Base-by-base conservation (phyloP, 2,888 invertebrate genomes). In the Thera britannica region DNA sequence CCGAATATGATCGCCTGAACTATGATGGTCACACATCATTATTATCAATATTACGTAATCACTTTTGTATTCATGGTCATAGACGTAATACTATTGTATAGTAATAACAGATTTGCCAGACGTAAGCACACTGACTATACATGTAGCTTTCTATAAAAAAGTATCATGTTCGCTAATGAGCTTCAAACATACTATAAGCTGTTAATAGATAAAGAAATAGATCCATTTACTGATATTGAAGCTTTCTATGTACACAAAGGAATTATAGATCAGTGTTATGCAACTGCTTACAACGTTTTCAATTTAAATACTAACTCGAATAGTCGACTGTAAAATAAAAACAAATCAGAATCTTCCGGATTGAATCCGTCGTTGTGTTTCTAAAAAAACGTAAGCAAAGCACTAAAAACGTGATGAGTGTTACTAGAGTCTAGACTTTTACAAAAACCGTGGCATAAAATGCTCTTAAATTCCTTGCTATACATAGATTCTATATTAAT, bases 211-310 rank as follows among this genome's bases (percentile, higher is more conserved):
- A 68, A 66, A 70, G 69, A 69, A 75, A 68, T 61, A 69, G 79
- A 79, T 80, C 77, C 80, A 70, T 77, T 80, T 75, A 75, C 77
- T 77, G 79, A 80, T 80, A 78, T 46, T 38, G 35, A 52, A 73
- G 73, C 78, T 76, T 78, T 79, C 76, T 79, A 75, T 65, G 62
- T 62, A 68, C 73, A 73, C 69, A 62, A 67, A 67, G 23, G 52
- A 62, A 48, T 48, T 65, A 69, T 71, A 68, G 65, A 69, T 74
- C 70, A 61, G 51, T 56, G 62, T 72, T 75, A 70, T 63, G 59
- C 70, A 71, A 62, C 51, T 58, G 65, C 58, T 12, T 54, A 54
- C 35, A 56, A 6, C 44, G 5, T 41, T 57, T 56, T 58, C 62
- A 62, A 55, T 59, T 38, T 36, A 38, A 51, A 48, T 48, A 12